Percentiles rank a stretch among this genome's conserved stretches.
These are phyloP conservation scores for Ephestia elutella DNA, from an alignment of 1,140 invertebrate genomes.

Conservation along the genomic window DNA sequence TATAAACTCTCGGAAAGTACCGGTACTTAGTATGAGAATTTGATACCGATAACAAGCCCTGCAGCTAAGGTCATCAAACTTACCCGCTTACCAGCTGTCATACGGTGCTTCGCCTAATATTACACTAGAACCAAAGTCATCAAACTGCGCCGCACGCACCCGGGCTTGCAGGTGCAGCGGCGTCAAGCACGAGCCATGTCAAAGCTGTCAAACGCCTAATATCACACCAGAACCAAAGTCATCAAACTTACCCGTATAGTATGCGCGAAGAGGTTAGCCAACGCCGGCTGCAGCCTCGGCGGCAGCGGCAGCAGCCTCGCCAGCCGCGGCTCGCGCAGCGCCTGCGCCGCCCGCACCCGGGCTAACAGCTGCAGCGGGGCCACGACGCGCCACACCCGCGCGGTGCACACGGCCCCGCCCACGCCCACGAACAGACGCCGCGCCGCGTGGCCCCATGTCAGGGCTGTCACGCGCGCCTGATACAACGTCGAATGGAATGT, in stretches of 20 bases:
- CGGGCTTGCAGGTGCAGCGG: constrained; percentile 92
- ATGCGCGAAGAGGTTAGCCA: constrained; percentile 93
- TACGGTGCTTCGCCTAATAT: too few species aligned
- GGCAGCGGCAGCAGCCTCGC: constrained; percentile 90
- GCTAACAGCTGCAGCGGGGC: constrained; percentile 92
- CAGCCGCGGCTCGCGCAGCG: constrained; percentile 83
- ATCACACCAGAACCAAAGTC: background rate
- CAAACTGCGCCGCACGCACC: constrained; percentile 74
- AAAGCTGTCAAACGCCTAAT: too few species aligned
- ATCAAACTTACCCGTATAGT: constrained; percentile 87
- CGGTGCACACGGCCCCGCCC: constrained; percentile 91
- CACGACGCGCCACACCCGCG: constrained; percentile 92
- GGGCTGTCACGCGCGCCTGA: constrained; percentile 89
- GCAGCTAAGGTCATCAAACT: too few species aligned
- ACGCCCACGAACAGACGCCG: constrained; percentile 94
- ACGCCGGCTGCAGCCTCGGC: constrained; percentile 85
- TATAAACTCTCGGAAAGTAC: too few species aligned
- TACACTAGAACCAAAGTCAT: background rate
- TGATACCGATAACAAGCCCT: too few species aligned
- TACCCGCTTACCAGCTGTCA: too few species aligned
- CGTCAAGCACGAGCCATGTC: constrained; percentile 90
- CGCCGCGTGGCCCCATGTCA: constrained; percentile 99
- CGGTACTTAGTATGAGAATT: too few species aligned
- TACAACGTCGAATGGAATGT: background rate
- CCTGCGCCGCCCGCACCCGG: constrained; percentile 78